These are phyloP conservation scores for Eilema depressum DNA, from an alignment of 2,888 invertebrate species.

Conservation along the genomic window DNA sequence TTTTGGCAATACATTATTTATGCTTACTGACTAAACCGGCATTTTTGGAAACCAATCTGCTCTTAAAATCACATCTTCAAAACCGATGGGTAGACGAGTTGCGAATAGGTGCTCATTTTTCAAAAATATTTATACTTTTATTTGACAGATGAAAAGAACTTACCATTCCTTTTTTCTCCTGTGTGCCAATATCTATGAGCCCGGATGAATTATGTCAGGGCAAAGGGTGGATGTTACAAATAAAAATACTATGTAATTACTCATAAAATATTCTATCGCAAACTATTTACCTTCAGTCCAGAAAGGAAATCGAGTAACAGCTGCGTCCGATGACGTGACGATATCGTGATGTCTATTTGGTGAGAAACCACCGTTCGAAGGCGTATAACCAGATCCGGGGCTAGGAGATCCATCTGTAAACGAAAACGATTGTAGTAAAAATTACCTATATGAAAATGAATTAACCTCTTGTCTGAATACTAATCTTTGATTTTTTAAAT, in stretches of 20 bases:
- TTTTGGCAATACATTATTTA: no score
- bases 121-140: neutral
- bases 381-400: conserved; percentile 74
- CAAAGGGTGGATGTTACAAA: neutral
- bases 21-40: no score
- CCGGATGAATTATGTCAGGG: neutral
- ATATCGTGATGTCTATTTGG: conserved; percentile 80
- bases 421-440: neutral
- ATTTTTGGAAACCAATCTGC: no score
- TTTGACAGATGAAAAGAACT: neutral
- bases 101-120: no score
- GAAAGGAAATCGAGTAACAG: conserved; percentile 74
- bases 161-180: neutral
- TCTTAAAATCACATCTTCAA: no score
- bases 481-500: no score
- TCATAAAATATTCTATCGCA: neutral
- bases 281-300: conserved; percentile 73
- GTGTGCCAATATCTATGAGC: neutral
- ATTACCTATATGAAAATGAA: neutral
- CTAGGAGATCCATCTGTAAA: conserved; percentile 77
- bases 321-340: conserved; percentile 78
- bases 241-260: neutral
- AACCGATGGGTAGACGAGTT: no score
- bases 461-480: no score
- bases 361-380: conserved; percentile 73